These are phyloP conservation scores for Nemurella pictetii DNA, from an alignment of 2,888 invertebrate genomes.

Conservation along the genomic window DNA sequence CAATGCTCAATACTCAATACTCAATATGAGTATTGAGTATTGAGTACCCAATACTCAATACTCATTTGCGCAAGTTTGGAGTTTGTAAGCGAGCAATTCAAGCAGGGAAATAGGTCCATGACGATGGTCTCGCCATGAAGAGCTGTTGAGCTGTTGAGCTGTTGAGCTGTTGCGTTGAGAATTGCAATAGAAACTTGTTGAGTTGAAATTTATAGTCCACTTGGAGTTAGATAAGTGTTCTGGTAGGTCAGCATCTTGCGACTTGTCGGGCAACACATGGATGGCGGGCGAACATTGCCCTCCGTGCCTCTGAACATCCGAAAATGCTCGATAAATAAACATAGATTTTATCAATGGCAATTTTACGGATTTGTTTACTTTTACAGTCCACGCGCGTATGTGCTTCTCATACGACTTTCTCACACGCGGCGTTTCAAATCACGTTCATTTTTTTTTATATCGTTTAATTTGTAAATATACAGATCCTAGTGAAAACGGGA, in stretches of 20 bases:
- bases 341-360: not conserved
- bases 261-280: not conserved
- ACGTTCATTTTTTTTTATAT: not conserved
- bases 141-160: too few species aligned
- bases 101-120: too few species aligned
- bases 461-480: not conserved
- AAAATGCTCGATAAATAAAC: not conserved
- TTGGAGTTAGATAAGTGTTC: constrained; percentile 33
- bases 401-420: not conserved
- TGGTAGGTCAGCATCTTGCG: constrained; percentile 13
- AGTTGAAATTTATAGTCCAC: constrained; percentile 54
- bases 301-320: not conserved
- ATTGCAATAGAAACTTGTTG: constrained; percentile 54
- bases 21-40: too few species aligned
- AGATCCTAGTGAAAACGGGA: not conserved
- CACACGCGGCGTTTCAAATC: not conserved
- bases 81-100: too few species aligned
- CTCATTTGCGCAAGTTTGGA: too few species aligned
- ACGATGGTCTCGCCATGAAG: too few species aligned
- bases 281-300: not conserved
- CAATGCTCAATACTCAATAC: too few species aligned
- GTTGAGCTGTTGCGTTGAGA: not conserved
- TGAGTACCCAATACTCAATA: too few species aligned
- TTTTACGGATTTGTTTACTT: not conserved
- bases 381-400: not conserved